Evolutionary conservation across 2,797 vertebrate genomes (phyloP), one percentile per base, ranked within the genome.

Genomic region (Etheostoma perlongum): DNA sequence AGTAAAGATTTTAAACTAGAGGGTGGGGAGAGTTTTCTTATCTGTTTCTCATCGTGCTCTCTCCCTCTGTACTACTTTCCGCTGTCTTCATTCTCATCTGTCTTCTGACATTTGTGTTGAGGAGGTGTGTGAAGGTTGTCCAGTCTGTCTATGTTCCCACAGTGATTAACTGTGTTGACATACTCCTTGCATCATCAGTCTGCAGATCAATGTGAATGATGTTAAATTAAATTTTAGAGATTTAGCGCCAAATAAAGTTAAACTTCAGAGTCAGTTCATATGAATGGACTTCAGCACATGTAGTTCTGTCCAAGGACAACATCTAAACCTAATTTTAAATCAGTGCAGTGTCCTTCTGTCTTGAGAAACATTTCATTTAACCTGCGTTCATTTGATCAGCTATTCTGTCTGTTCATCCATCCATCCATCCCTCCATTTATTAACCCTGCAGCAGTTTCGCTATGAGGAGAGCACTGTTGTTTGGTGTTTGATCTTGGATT

Each of bases 401-500:
- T n/a, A 25, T 60, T 36, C 21, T 40, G 47, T 61, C 36, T 18
- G 4, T 44, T n/a, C 64, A 46, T 60, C 14, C 64, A 46, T 60
- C 14, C 64, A 46, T 60, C 47, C 21, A 12, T 44, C 30, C 46
- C 12, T 53, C 49, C 48, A 21, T 11, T 40, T 40, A 40, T 63
- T 14, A 8, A 53, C 33, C 57, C 44, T 25, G 58, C 66, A 55
- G 27, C n/a, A 27, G 21, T 10, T 71, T 60, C 44, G 16, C n/a
- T 59, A 19, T 44, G 21, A 42, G n/a, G 4, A 42, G 12, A 62
- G 10, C 10, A 1, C 52, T 54, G 44, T 30, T 44, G 23, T 55
- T 15, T 36, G 9, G 7, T 44, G 48, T 73, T 60, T 68, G 27
- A 69, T 72, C 67, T 76, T 25, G 14, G 61, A 71, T 70, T 52